phyloP scores from a whole-genome alignment of 2,888 invertebrate genomes.

The Lochmaea capreae region DNA sequence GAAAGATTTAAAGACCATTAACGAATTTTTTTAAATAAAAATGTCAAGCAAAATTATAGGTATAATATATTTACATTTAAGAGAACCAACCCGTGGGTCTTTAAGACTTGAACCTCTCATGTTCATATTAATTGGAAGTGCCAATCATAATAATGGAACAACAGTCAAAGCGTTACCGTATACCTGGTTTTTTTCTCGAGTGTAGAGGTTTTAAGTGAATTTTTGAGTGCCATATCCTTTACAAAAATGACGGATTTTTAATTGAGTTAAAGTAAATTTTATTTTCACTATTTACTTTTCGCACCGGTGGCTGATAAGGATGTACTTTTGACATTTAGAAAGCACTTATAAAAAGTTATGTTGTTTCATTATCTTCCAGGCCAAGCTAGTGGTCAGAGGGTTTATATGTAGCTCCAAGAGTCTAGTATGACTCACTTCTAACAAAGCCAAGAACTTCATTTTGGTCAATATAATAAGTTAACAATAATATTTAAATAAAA shows the following conservation, averaged over 20 bases:
- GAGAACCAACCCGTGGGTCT: conserved; percentile 23
- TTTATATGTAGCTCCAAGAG: too few species aligned
- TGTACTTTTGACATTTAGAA: not conserved
- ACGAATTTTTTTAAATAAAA: conserved; percentile 14
- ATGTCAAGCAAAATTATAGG: conserved; percentile 16
- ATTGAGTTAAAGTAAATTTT: not conserved
- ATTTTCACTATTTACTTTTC: conserved; percentile 5
- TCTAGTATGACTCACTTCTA: too few species aligned
- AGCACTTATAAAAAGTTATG: too few species aligned
- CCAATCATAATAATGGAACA: conserved; percentile 79
- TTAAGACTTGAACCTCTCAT: conserved; percentile 64
- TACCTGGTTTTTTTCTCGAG: conserved; percentile 8
- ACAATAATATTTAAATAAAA: too few species aligned
- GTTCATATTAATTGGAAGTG: conserved; percentile 81
- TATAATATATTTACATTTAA: conserved; percentile 22
- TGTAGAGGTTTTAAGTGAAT: conserved; percentile 17
- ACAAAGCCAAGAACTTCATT: too few species aligned
- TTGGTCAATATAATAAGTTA: too few species aligned
- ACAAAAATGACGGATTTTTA: conserved; percentile 13
- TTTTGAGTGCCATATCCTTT: conserved; percentile 12
- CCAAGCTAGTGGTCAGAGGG: too few species aligned
- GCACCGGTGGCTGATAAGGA: not conserved
- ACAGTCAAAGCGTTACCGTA: conserved; percentile 24
- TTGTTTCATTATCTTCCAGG: too few species aligned
- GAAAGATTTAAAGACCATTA: conserved; percentile 18